Evolutionary conservation across 2,888 invertebrate genomes (phyloP), one percentile per base, ranked within the genome.

Genomic region (Plagodis pulveraria): DNA sequence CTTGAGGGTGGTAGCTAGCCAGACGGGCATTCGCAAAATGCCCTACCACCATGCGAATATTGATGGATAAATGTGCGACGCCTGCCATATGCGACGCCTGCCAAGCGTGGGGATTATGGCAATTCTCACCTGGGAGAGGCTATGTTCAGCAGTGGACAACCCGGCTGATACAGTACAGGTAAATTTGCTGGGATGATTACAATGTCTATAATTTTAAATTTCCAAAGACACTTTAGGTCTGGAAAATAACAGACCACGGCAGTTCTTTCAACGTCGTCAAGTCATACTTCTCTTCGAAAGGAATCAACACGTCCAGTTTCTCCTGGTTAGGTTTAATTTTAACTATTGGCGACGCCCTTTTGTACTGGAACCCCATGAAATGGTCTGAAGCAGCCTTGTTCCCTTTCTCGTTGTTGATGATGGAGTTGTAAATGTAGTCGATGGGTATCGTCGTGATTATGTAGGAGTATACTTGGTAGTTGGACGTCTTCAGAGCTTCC

Each of bases 221-320:
- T 22, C 22, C 22, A 22, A 22, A 38, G 38, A 6, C 38, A 8
- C 6, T 41, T 68, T 73, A 83, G 68, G 78, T 77, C 41, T 87
- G 80, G 61, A 91, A 91, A 53, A 91, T 87, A 5, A 89, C 91
- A 2, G 91, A 89, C 91, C 91, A 91, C 0, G 91, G 91, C 52
- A 91, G 62, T 47, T 81, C 84, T 10, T 72, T 84, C 22, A 91
- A 66, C 43, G 72, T 80, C 0, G 78, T 83, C 10, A 91, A 81
- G 56, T 78, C 75, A 65, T 84, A 91, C 49, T 80, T 84, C 46
- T 65, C 69, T 53, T 84, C 74, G 22, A 86, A 87, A 0, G 71
- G 72, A 6, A 62, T 50, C 6, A 91, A 70, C 1, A 58, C 63
- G 0, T 58, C 46, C 10, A 86, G 8, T 0, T 45, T 65, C 4